Evolutionary conservation across 2,113 vertebrate species (phyloP), one percentile per base, ranked within the genome.

Genomic region (Agelaius phoeniceus): DNA sequence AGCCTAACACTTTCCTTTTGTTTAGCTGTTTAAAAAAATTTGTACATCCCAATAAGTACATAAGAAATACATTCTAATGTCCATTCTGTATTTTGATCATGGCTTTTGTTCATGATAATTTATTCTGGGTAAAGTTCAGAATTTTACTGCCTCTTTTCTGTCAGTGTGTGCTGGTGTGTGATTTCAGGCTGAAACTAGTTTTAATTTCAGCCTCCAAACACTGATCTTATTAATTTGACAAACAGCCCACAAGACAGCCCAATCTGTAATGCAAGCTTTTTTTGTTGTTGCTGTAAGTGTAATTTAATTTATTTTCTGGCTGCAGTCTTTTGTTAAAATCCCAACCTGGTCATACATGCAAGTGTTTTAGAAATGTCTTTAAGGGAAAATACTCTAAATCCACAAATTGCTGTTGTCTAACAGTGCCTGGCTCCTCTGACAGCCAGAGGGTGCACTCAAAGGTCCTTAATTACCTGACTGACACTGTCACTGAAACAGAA

Each of bases 171-270:
- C n/a, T 81, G 55, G 15, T 19, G 14, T 71, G 20, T 76, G 52
- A 77, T 84, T 92, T 67, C 68, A 87, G 68, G 65, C 63, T 93
- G 89, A 89, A 95, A 91, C 49, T 68, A 24, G n/a, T 71, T 91
- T 93, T 87, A 85, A 91, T 92, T 93, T 91, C 66, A 87, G 43
- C 24, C 43, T 84, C 2, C 41, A 66, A 84, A 62, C 6, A 8
- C 28, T 78, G 84, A 82, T 41, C 52, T 89, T 77, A 62, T 33
- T 80, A 58, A 35, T 75, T 75, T 59, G 68, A 89, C 65, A 37
- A 89, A 62, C 51, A 66, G 43, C 39, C 57, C 30, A 37, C 33
- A 55, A 74, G 61, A 71, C 78, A 84, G n/a, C 46, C 46, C 17
- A 51, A 10, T 48, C 49, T 89, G 37, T 73, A 87, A 37, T 39